These are phyloP conservation scores for Papilio xuthus DNA, from an alignment of 1,140 invertebrate species.

Conservation along the genomic window DNA sequence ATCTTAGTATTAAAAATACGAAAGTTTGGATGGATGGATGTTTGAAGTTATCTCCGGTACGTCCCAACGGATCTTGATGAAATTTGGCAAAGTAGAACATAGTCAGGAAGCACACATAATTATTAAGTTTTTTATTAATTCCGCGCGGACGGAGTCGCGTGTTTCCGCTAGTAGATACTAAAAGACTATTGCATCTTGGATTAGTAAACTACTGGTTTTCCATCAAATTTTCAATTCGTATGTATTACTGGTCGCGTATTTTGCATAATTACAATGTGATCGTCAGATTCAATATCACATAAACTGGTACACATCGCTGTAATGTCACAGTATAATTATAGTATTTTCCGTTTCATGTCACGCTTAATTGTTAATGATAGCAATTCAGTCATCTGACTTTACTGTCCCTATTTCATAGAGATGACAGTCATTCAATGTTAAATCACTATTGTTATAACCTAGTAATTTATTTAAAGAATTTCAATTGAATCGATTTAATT, in stretches of 20 bases:
- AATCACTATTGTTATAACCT: neutral
- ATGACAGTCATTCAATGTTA: conserved; percentile 10
- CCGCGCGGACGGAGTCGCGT: too few species aligned
- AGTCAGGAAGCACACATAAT: too few species aligned
- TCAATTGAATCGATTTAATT: neutral
- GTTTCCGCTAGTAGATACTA: too few species aligned
- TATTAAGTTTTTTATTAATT: too few species aligned
- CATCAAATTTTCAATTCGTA: neutral
- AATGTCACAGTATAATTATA: conserved; percentile 28
- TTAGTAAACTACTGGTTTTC: neutral
- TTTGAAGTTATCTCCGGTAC: too few species aligned
- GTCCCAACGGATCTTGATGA: too few species aligned
- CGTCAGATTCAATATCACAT: neutral
- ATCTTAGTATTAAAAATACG: too few species aligned
- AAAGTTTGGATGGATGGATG: too few species aligned
- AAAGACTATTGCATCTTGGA: neutral
- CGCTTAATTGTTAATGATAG: conserved; percentile 28
- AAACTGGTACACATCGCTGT: neutral
- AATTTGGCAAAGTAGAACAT: too few species aligned
- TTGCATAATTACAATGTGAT: neutral
- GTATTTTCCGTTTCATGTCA: conserved; percentile 34
- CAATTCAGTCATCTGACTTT: conserved; percentile 11
- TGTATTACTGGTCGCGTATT: neutral
- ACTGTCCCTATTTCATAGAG: conserved; percentile 5
- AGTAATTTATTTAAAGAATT: neutral